Base-by-base conservation (phyloP, 2,888 invertebrate genomes). In the Parnassius glacialis region DNA sequence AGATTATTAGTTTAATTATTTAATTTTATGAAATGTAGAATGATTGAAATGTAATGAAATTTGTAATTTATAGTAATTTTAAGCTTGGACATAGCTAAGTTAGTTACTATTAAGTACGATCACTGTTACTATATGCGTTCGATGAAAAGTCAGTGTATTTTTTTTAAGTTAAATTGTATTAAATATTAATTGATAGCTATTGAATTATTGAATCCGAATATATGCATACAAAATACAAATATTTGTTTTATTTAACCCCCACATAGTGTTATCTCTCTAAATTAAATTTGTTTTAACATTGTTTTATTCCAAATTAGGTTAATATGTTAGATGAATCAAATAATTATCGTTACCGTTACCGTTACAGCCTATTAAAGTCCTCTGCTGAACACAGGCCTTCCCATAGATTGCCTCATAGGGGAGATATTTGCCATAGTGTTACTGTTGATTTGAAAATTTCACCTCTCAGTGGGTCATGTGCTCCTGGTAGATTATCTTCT, bases 181-280 rank as follows among this genome's bases (percentile, higher is more conserved):
- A 83, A 86, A 86, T 85, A 85, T 73, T 76, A 74, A 79, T 75
- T 85, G 81, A 88, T 90, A 90, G 87, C 80, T 88, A 89, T 87
- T 87, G 85, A 88, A 87, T 86, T 89, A 90, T 86, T 90, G 84
- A 90, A 90, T 85, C 88, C 85, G 87, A 90, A 89, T 90, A 90
- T 90, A 91, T 88, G 85, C 89, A 87, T 90, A 88, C 87, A 88
- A 87, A 90, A 88, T 85, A 82, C 83, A 84, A 59, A 65, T 64
- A 62, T 67, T 66, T 67, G n/a, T 60, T 67, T 80, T 73, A 76
- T 85, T 84, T 84, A 42, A 12, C 1, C 0, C 10, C 34, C 25
- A 10, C 25, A 25, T 5, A 34, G 1, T 34, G 0, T 34, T 7
- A 34, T 34, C 34, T 34, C 34, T 7, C 0, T 34, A 34, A 34